A percentile compares a stretch with the other conserved stretches of the same genome.
phyloP scores from a whole-genome alignment of 2,797 vertebrate genomes.

The Centropyge bicolor region DNA sequence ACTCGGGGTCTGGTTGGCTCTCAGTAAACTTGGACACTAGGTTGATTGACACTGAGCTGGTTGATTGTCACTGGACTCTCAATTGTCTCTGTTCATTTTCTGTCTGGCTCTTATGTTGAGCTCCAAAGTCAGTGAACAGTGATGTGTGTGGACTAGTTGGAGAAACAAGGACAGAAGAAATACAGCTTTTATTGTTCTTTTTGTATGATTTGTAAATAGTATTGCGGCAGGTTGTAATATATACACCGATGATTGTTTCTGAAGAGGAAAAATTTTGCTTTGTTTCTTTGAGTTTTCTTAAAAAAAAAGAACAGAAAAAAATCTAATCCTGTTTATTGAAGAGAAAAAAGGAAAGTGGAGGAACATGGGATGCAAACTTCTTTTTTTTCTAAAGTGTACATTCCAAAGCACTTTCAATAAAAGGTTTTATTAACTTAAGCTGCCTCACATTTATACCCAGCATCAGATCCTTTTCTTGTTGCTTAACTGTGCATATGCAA shows the following conservation, averaged over 20 bases:
- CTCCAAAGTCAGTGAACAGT: constrained; percentile 17
- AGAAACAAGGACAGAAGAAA: constrained; percentile 35
- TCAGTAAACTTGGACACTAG: constrained; percentile 20
- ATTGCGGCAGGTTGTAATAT: constrained; percentile 73
- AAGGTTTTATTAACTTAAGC: constrained; percentile 76
- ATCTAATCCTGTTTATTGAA: constrained; percentile 55
- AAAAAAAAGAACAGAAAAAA: constrained; percentile 26
- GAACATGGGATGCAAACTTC: constrained; percentile 21
- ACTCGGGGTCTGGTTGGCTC: constrained; percentile 20
- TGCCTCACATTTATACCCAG: background rate
- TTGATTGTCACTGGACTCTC: constrained; percentile 18
- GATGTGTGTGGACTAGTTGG: constrained; percentile 40
- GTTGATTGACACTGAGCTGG: constrained; percentile 3
- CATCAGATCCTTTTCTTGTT: background rate
- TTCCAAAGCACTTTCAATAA: constrained; percentile 85
- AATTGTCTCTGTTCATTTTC: constrained; percentile 28
- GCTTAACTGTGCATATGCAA: background rate
- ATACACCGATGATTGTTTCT: constrained; percentile 60
- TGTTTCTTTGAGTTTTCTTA: constrained; percentile 55
- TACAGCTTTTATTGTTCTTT: constrained; percentile 58
- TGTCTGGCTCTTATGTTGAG: constrained; percentile 44
- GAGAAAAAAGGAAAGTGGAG: constrained; percentile 36
- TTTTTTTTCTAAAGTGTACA: constrained; percentile 74
- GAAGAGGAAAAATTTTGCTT: constrained; percentile 37
- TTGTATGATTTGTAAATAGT: constrained; percentile 86